Base-by-base conservation (phyloP, 2,797 vertebrate genomes). In the Odontamblyopus rebecca region DNA sequence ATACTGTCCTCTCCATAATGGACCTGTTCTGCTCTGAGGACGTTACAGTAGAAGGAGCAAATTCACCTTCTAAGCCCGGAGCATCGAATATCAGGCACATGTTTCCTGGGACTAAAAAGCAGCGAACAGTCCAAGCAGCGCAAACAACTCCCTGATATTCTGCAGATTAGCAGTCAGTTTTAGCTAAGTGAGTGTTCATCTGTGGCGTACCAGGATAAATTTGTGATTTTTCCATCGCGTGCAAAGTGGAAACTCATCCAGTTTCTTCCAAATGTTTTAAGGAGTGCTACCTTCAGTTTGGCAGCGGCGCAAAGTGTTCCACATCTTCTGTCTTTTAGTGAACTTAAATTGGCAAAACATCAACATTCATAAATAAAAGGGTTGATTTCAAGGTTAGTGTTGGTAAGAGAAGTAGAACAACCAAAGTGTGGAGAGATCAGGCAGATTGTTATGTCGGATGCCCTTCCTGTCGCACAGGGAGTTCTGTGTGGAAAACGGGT, bases 241-340 rank as follows among this genome's bases (percentile, higher is more conserved):
- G 68, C 62, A 71, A 70, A 86, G 80, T 89, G 88, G 88, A 92
- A 91, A 91, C 78, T 83, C 44, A 27, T 67, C 78, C 77, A 70
- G 38, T 82, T 80, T 89, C 89, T 90, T 91, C 87, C 80, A 76
- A 89, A 86, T 80, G 86, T 82, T 90, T 89, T 89, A 82, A 87
- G 61, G 82, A 77, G 82, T 85, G 72, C 87, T 90, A 88, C 86
- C 85, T 87, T 77, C 78, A 83, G 84, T 84, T 87, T 88, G 84
- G 89, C 85, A 75, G 84, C 80, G 79, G 83, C 41, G 62, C 76
- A 77, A 81, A 82, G 81, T 74, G 61, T 82, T 89, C 84, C 83
- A 78, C 63, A 38, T 73, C 71, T 63, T 77, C 72, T 84, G 71
- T 72, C 70, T 73, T 88, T 80, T 86, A 81, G 71, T 80, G 63